Evolutionary conservation across 2,888 invertebrate species (phyloP).

Genomic region (Escarpia spicata): DNA sequence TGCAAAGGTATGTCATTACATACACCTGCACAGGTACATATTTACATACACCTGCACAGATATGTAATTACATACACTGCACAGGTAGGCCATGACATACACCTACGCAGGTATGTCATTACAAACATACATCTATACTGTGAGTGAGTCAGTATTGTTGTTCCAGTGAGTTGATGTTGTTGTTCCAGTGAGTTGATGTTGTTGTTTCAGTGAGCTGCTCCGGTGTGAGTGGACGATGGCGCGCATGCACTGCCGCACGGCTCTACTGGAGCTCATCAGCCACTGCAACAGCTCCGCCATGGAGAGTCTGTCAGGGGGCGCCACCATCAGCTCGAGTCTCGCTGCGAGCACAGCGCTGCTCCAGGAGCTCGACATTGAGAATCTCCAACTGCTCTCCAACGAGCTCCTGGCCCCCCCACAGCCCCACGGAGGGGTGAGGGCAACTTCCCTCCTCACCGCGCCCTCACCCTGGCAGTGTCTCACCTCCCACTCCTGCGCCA

Average conservation of each 20-base stretch:
- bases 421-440: conserved; percentile 55
- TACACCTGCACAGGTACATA: too few relatives aligned
- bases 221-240: conserved; percentile 57
- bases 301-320: conserved; percentile 51
- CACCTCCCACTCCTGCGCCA: conserved; percentile 49
- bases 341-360: conserved; percentile 58
- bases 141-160: not conserved
- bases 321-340: conserved; percentile 47
- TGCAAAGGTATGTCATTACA: too few relatives aligned
- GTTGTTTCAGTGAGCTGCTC: conserved; percentile 57
- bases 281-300: conserved; percentile 62
- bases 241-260: conserved; percentile 59
- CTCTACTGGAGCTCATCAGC: conserved; percentile 58
- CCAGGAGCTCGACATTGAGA: conserved; percentile 64
- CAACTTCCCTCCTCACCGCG: conserved; percentile 47
- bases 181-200: conserved; percentile 20
- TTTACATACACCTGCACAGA: too few relatives aligned
- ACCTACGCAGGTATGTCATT: too few relatives aligned
- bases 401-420: conserved; percentile 56
- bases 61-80: too few relatives aligned
- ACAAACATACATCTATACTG: too few relatives aligned
- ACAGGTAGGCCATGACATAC: too few relatives aligned
- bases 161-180: not conserved
- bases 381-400: conserved; percentile 63
- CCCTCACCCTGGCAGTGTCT: conserved; percentile 52